Evolutionary conservation across 2,797 vertebrate genomes (phyloP), one percentile per base, ranked within the genome.

Genomic region (Carapus acus): DNA sequence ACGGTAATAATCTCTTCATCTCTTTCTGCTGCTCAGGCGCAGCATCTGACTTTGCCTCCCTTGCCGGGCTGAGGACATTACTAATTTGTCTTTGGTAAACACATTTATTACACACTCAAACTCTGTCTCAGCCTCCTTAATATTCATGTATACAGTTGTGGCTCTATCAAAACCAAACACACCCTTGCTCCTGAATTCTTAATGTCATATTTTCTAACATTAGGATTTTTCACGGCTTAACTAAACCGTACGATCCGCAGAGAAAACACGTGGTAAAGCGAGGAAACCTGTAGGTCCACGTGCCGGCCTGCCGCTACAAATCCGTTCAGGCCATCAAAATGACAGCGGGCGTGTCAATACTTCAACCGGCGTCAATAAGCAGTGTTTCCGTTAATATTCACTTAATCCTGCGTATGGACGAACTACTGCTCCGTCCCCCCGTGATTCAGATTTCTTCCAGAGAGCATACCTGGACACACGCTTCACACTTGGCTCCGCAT

Each of bases 11-110:
- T n/a, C n/a, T n/a, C n/a, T n/a, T 65, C 47, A 39, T 43, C 68
- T 67, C 46, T 43, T 59, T 48, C 24, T 23, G 22, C 19, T 39
- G 40, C 27, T 23, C 34, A 52, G 42, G 41, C 8, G 6, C 33
- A 53, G 20, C 47, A 60, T 33, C 21, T 58, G 52, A 51, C 1
- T 4, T 18, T 29, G n/a, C n/a, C n/a, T n/a, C 67, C 50, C 48
- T 55, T 45, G 54, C 14, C 56, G 37, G 54, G 37, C 43, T 31
- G 39, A 7, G 22, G 33, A 41, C 34, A 40, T 52, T 17, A 44
- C 23, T 43, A 62, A 67, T 74, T 44, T 65, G 43, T 65, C 36
- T 45, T 29, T 20, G 4, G 16, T 21, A 58, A 65, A 75, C 15
- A 36, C 31, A 50, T 58, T 64, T 48, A 66, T 45, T 18, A 46